Evolutionary conservation across 2,888 invertebrate species (phyloP), one percentile per base, ranked within the genome.

Genomic region (Apotomis betuletana): DNA sequence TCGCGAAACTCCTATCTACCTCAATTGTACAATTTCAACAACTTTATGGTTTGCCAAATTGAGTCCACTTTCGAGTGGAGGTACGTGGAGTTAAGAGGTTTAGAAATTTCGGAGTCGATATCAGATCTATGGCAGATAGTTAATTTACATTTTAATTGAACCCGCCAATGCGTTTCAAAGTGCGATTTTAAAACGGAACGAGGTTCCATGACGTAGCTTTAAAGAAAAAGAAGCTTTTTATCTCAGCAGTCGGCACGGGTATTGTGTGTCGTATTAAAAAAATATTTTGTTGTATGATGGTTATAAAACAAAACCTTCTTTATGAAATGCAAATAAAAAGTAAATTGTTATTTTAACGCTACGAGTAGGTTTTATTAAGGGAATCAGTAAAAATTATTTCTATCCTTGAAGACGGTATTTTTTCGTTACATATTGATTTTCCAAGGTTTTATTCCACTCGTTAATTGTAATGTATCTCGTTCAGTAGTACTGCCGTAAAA

Each of bases 71-170:
- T 65, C n/a, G 3, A 57, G 46, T 44, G 15, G 54, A 36, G 3
- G 46, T 6, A 5, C 4, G n/a, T 3, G 9, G 5, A 46, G 44
- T 46, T 46, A 5, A 55, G 55, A 46, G 27, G 10, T 27, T n/a
- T 46, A 57, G 65, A n/a, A 46, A 57, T 9, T 46, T 12, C 9
- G 46, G 36, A 46, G 61, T 70, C 75, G 80, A 77, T 79, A 81
- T 80, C 76, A 63, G 73, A 81, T 77, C 77, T 76, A 73, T 72
- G 70, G 75, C 58, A 63, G 72, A 72, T 71, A 77, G 74, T 81
- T 79, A 80, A 88, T 87, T 86, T 85, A 77, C 85, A 87, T 87
- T 84, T 85, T 84, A 87, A 88, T 88, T 86, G 84, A 84, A 85
- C 81, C 77, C 78, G 76, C 65, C 51, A 77, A 83, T 9, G 70